These are phyloP conservation scores for Pholis gunnellus DNA, from an alignment of 2,113 vertebrate species.

Conservation along the genomic window DNA sequence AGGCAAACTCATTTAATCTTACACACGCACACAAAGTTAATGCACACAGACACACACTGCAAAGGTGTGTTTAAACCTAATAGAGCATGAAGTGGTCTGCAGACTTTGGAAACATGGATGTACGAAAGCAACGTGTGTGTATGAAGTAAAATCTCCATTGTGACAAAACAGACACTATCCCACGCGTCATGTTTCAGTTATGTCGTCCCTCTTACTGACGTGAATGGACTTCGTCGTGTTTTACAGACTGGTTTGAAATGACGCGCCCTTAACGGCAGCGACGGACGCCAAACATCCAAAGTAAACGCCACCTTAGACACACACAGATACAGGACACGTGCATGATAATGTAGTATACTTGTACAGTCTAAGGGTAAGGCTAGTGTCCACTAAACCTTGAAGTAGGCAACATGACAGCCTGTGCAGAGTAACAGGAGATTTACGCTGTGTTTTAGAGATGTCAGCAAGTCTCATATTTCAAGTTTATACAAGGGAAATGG, in stretches of 20 bases:
- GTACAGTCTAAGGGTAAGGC: neutral
- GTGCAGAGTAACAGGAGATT: neutral
- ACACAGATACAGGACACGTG: neutral
- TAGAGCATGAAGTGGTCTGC: neutral
- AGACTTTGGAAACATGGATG: too few species aligned
- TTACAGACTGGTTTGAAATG: neutral
- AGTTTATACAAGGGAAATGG: accelerated
- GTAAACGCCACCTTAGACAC: slow-evolving; percentile 1
- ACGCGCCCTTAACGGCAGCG: neutral
- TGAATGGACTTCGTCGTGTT: neutral
- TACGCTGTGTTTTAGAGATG: neutral
- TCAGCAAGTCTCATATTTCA: slow-evolving; percentile 16
- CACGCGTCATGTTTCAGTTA: neutral
- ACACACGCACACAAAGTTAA: neutral
- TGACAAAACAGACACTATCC: neutral
- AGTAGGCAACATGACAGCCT: neutral
- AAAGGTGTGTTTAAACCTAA: neutral
- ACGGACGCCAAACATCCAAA: neutral
- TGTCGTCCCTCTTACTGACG: neutral
- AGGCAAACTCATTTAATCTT: neutral
- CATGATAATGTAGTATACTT: too few species aligned
- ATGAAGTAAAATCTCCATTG: neutral
- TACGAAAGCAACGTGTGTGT: neutral
- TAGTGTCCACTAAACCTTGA: neutral
- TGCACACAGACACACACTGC: slow-evolving; percentile 2